Conservation (phyloP, 2,113 vertebrate species). For the Puma concolor region DNA sequence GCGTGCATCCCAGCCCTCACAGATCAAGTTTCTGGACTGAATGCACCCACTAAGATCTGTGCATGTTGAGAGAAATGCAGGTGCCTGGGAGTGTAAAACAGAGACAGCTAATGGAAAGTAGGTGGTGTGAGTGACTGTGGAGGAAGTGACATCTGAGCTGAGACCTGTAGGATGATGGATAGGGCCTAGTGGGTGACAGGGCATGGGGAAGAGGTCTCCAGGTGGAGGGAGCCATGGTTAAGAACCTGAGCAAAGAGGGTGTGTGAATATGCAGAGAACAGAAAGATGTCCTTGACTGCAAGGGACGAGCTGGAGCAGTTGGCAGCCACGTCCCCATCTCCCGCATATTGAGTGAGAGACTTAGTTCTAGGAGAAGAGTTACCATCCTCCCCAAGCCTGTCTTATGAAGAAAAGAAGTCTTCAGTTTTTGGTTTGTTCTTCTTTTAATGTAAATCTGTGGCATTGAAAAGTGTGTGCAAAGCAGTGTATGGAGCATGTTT, state of each 20-base stretch:
- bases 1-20: background rate
- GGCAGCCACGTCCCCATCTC: background rate
- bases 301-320: background rate
- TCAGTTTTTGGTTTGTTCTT: background rate
- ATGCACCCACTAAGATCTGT: rapidly evolving
- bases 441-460: background rate
- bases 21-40: background rate
- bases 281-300: background rate
- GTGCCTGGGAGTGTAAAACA: background rate
- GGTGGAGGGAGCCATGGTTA: rapidly evolving
- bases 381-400: background rate
- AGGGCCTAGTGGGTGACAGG: background rate
- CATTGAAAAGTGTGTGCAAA: background rate
- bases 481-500: background rate
- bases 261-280: background rate
- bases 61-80: background rate
- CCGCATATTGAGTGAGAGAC: background rate
- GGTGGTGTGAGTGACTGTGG: too few relatives aligned
- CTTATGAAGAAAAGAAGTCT: background rate
- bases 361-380: background rate
- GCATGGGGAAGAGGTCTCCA: background rate
- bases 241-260: background rate
- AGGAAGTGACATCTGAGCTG: background rate
- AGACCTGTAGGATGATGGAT: background rate
- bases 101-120: too few relatives aligned